phyloP scores from a whole-genome alignment of 1,140 invertebrate genomes.

The Drosophila prosaltans region DNA sequence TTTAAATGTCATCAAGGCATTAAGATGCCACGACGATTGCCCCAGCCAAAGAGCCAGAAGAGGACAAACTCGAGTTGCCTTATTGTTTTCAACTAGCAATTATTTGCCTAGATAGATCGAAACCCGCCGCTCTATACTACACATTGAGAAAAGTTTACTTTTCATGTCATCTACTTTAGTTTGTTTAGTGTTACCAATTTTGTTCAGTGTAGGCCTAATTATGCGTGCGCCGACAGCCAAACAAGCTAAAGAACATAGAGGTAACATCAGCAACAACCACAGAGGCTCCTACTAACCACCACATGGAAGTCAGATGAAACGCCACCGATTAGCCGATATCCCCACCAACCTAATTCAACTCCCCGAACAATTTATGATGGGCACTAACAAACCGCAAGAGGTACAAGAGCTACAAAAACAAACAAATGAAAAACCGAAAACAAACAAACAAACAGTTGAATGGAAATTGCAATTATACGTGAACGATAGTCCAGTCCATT shows the following conservation, averaged over 20 bases:
- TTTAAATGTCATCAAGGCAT: constrained; percentile 72
- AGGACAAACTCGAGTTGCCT: constrained; percentile 34
- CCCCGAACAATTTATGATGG: constrained; percentile 63
- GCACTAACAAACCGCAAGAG: constrained; percentile 69
- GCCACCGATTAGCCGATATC: constrained; percentile 69
- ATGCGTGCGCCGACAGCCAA: constrained; percentile 69
- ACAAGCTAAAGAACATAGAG: constrained; percentile 39
- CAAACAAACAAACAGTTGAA: constrained; percentile 73
- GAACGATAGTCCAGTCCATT: constrained; percentile 32
- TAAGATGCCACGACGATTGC: constrained; percentile 79
- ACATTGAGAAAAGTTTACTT: neutral
- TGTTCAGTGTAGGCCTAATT: constrained; percentile 63
- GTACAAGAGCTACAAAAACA: constrained; percentile 22
- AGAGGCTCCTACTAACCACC: constrained; percentile 21
- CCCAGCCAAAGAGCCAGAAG: constrained; percentile 17
- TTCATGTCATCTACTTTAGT: neutral
- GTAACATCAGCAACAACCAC: constrained; percentile 22
- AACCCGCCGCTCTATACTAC: constrained; percentile 9
- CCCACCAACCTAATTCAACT: no score
- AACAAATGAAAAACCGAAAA: constrained; percentile 57
- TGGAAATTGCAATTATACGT: constrained; percentile 75
- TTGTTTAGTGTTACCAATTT: constrained; percentile 14
- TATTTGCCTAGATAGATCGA: constrained; percentile 64
- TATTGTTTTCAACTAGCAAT: constrained; percentile 70
- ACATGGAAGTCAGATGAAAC: constrained; percentile 63